Evolutionary conservation across 2,113 vertebrate species (phyloP), one percentile per base, ranked within the genome.

Genomic region (Seriola quinqueradiata): DNA sequence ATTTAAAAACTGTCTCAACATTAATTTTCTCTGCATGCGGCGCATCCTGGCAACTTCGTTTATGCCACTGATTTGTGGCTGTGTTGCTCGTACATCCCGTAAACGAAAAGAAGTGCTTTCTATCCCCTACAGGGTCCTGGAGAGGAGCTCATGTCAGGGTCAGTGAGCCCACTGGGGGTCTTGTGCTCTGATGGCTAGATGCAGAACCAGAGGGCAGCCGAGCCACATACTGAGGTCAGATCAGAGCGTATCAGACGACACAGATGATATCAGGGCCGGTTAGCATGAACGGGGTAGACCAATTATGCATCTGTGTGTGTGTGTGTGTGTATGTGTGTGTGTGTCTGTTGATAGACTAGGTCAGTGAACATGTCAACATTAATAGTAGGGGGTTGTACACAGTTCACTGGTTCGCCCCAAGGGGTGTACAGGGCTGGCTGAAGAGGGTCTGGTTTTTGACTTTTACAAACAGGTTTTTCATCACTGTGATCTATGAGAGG

Each of bases 361-460:
- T 94, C 93, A 94, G 85, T 90, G 88, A 89, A 90, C 91, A 92
- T 91, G 93, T 93, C 93, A 91, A 90, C 91, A 91, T 94, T 80
- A 89, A 82, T 87, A 87, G 83, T 68, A 77, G 86, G 81, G 85
- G 84, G 88, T 77, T 87, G 86, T 69, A 66, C 71, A 80, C 82
- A 89, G 90, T 77, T 88, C 84, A 80, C 70, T 67, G 76, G 68
- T 82, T 91, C 2, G 28, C 81, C 90, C 82, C 0, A 1, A 70
- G 87, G 79, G 83, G 59, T 67, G 63, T 21, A 50, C 42, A 0
- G 40, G 65, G 46, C 46, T 70, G 73, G 19, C 57, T 79, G 46
- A 73, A 65, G 75, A 82, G 66, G 19, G 21, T 83, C 84, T 69
- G 70, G 60, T 79, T 83, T 77, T 75, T 70, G 60, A 86, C 75